phyloP scores from a whole-genome alignment of 2,888 invertebrate genomes.

The Agrilus biguttatus region DNA sequence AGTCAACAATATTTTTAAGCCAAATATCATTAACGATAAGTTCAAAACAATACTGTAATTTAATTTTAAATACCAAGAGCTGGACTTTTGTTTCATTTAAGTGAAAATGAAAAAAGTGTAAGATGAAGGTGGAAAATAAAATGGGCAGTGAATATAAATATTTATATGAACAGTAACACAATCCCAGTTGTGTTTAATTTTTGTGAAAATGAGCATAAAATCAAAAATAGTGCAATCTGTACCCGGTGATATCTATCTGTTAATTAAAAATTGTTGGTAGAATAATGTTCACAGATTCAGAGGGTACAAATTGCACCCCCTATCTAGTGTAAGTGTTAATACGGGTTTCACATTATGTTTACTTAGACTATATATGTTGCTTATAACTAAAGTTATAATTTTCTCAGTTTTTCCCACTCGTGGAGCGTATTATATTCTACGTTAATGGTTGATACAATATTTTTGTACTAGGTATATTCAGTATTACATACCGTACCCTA shows the following conservation, averaged over 20 bases:
- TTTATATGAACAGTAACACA: conserved; percentile 3
- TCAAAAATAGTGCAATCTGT: conserved; percentile 27
- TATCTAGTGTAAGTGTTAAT: conserved; percentile 28
- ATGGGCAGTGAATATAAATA: conserved; percentile 2
- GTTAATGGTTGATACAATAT: conserved; percentile 4
- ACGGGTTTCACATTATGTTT: conserved; percentile 25
- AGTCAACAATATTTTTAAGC: too few relatives aligned
- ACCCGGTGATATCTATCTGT: conserved; percentile 27
- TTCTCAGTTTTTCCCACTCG: conserved; percentile 8
- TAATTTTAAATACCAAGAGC: too few relatives aligned
- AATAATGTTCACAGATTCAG: conserved; percentile 30
- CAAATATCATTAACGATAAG: too few relatives aligned
- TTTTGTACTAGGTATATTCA: too few relatives aligned
- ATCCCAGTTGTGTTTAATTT: conserved; percentile 18
- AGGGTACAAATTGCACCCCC: conserved; percentile 23
- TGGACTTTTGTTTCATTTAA: too few relatives aligned
- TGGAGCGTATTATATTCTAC: conserved; percentile 8
- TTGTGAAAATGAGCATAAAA: conserved; percentile 31
- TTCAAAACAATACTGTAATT: too few relatives aligned
- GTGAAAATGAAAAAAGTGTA: too few relatives aligned
- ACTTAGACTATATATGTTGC: conserved; percentile 11
- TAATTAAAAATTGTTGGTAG: conserved; percentile 31
- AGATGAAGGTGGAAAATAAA: too few relatives aligned
- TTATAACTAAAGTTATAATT: conserved; percentile 10
- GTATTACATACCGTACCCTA: too few relatives aligned